phyloP scores from a whole-genome alignment of 2,797 vertebrate species.

The Mallotus villosus region DNA sequence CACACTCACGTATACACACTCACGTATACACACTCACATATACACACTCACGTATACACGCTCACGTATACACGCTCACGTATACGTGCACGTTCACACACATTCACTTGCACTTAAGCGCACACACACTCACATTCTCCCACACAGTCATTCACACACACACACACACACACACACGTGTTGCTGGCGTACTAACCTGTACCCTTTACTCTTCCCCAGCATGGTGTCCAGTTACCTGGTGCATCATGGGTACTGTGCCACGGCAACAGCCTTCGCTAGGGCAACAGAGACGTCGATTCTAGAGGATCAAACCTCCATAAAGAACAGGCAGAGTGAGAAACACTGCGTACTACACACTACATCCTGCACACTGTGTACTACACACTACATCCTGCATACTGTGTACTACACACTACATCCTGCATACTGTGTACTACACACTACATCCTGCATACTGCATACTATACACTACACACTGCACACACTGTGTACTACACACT shows the following conservation, averaged over 20 bases:
- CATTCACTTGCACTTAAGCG: not conserved
- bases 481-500: constrained; percentile 5
- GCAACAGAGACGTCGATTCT: constrained; percentile 95
- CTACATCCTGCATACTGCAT: not conserved
- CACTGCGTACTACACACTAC: not conserved
- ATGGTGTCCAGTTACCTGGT: constrained; percentile 98
- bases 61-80: not conserved
- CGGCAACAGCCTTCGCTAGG: constrained; percentile 93
- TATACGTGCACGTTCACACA: no score
- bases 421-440: not conserved
- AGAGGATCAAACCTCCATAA: constrained; percentile 97
- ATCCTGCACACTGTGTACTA: not conserved
- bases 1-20: no score
- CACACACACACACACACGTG: not conserved
- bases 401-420: no score
- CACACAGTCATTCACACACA: not conserved
- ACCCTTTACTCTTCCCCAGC: constrained; percentile 60
- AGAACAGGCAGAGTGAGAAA: constrained; percentile 92
- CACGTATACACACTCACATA: no score
- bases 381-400: constrained; percentile 1
- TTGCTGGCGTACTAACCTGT: not conserved
- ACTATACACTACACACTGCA: not conserved
- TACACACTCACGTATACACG: not conserved
- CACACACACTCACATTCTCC: not conserved
- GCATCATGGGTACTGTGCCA: constrained; percentile 97